These are phyloP conservation scores for Lichenostomus cassidix DNA, from an alignment of 2,113 vertebrate species.

Conservation along the genomic window DNA sequence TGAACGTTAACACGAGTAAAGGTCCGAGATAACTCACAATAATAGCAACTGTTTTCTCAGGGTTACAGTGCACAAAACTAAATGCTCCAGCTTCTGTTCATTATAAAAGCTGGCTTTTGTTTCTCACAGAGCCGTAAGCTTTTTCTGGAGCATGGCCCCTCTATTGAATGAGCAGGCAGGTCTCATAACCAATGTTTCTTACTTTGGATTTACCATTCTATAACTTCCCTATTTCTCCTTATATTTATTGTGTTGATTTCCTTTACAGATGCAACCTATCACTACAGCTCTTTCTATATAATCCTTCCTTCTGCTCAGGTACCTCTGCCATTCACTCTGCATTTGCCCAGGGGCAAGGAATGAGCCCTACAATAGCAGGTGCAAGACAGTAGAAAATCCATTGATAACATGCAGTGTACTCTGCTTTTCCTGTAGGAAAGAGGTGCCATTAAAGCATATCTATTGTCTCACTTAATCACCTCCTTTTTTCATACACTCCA, in stretches of 20 bases:
- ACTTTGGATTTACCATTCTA: neutral
- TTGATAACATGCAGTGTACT: slow-evolving; percentile 17
- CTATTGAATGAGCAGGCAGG: neutral
- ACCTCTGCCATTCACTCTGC: slow-evolving; percentile 10
- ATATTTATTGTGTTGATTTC: neutral
- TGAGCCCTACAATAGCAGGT: slow-evolving; percentile 8
- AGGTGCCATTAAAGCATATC: slow-evolving; percentile 15
- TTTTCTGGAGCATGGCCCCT: neutral
- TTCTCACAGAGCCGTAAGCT: neutral
- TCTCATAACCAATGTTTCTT: neutral
- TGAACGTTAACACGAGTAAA: neutral
- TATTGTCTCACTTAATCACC: slow-evolving; percentile 58
- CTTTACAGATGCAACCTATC: neutral
- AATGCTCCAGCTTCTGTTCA: neutral
- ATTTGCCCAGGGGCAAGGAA: slow-evolving; percentile 26
- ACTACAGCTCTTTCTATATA: neutral
- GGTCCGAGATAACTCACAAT: neutral
- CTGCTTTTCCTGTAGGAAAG: neutral
- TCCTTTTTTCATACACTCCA: slow-evolving; percentile 4
- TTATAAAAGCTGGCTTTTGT: neutral
- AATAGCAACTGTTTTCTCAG: neutral
- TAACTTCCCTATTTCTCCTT: neutral
- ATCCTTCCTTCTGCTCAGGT: neutral
- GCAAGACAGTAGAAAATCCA: slow-evolving; percentile 36
- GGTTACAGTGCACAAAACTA: neutral